phyloP scores from a whole-genome alignment of 1,140 invertebrate species.

The Orchesella cincta region DNA sequence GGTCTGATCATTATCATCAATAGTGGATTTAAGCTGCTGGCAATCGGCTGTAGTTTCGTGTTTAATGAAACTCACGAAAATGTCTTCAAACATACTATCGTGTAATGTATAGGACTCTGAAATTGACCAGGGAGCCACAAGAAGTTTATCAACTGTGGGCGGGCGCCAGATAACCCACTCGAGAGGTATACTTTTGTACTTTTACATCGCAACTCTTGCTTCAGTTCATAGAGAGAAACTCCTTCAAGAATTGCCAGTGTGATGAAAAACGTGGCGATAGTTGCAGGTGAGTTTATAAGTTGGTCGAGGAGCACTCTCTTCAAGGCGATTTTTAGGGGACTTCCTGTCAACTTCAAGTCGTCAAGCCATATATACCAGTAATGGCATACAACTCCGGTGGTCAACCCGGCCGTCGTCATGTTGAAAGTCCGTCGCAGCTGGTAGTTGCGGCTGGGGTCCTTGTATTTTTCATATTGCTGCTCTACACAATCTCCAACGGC shows the following conservation, averaged over 20 bases:
- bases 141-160: constrained; percentile 82
- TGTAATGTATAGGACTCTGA: constrained; percentile 85
- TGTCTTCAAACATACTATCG: constrained; percentile 86
- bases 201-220: constrained; percentile 74
- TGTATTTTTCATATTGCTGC: constrained; percentile 69
- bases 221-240: constrained; percentile 64
- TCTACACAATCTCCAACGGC: constrained; percentile 76
- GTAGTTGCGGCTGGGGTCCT: constrained; percentile 60
- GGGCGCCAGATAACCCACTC: constrained; percentile 80
- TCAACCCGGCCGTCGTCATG: constrained; percentile 76
- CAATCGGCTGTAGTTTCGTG: constrained; percentile 57
- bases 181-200: constrained; percentile 75
- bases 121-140: constrained; percentile 80
- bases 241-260: constrained; percentile 74
- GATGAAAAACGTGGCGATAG: constrained; percentile 77
- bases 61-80: constrained; percentile 90
- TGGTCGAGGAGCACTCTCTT: constrained; percentile 89
- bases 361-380: constrained; percentile 80
- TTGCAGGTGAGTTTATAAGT: constrained; percentile 80
- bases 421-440: constrained; percentile 69
- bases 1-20: too few species aligned
- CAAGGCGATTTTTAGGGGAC: constrained; percentile 67
- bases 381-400: constrained; percentile 80
- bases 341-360: constrained; percentile 67
- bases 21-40: too few species aligned